These are phyloP conservation scores for Conus betulinus DNA, from an alignment of 1,140 invertebrate species.

Conservation along the genomic window DNA sequence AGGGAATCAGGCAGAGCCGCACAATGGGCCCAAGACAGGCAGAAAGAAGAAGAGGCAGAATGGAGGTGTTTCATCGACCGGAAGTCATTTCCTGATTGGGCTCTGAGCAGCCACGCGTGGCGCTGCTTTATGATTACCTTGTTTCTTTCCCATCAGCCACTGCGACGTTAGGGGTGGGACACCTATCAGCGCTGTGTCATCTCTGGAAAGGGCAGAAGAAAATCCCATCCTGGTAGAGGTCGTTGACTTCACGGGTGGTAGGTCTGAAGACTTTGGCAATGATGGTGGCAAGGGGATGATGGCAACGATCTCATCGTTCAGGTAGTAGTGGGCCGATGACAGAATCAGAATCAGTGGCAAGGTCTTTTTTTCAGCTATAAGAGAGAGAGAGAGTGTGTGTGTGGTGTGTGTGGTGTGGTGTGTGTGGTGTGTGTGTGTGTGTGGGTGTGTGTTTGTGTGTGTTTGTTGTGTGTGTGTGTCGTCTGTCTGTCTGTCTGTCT, in stretches of 20 bases:
- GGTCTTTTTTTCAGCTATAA: too few species aligned
- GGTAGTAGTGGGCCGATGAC: not conserved
- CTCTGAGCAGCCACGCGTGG: slow-evolving; percentile 26
- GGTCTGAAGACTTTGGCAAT: not conserved
- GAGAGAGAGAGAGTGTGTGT: too few species aligned
- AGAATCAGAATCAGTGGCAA: not conserved
- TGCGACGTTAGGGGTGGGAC: slow-evolving; percentile 27
- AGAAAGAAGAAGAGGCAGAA: slow-evolving; percentile 21
- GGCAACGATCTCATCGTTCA: not conserved
- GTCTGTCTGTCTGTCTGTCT: too few species aligned
- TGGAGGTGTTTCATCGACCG: slow-evolving; percentile 26
- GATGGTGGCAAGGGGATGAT: too few species aligned
- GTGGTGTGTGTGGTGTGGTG: too few species aligned
- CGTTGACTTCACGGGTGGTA: not conserved
- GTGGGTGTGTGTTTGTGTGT: too few species aligned
- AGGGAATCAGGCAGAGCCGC: not conserved
- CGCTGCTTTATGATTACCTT: slow-evolving; percentile 16
- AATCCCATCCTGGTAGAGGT: not conserved
- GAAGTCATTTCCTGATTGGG: slow-evolving; percentile 28
- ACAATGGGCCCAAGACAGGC: slow-evolving; percentile 30
- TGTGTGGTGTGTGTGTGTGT: too few species aligned
- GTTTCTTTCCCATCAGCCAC: not conserved
- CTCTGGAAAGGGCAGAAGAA: not conserved
- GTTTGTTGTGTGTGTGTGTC: too few species aligned
- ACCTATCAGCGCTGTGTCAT: slow-evolving; percentile 20